Evolutionary conservation across 1,140 invertebrate genomes (phyloP).

Genomic region (Aradophagus sp.): DNA sequence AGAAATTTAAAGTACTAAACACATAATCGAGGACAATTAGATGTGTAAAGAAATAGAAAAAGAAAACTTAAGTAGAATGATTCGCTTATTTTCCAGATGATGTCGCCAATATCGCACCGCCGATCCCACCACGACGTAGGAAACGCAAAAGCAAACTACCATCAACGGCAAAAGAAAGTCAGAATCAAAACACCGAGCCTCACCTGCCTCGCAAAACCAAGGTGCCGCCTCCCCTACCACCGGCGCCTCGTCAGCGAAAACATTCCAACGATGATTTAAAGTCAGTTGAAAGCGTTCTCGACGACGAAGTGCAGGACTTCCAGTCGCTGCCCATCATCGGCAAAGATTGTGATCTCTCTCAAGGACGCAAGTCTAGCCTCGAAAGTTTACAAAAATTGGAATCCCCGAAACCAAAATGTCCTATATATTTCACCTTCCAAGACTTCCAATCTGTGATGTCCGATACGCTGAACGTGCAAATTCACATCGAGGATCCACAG

Average conservation of each 20-base stretch:
- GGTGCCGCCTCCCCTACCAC: conserved; percentile 56
- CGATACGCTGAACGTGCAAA: conserved; percentile 24
- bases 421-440: conserved; percentile 66
- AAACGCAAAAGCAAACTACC: conserved; percentile 60
- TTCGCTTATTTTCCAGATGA: conserved; percentile 62
- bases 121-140: conserved; percentile 69
- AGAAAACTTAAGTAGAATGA: no score
- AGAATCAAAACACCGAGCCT: conserved; percentile 14
- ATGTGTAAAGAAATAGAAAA: no score
- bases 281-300: conserved; percentile 10
- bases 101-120: conserved; percentile 58
- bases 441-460: conserved; percentile 68
- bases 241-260: conserved; percentile 31
- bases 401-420: conserved; percentile 35
- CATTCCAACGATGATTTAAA: conserved; percentile 18
- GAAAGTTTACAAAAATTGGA: background rate
- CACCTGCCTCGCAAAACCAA: conserved; percentile 25
- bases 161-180: conserved; percentile 24
- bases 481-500: conserved; percentile 4
- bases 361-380: background rate
- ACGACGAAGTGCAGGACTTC: conserved; percentile 8
- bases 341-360: background rate
- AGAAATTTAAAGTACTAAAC: no score
- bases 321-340: conserved; percentile 22
- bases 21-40: no score